Conservation (phyloP, 2,113 vertebrate genomes). For the Myrmecobius fasciatus region DNA sequence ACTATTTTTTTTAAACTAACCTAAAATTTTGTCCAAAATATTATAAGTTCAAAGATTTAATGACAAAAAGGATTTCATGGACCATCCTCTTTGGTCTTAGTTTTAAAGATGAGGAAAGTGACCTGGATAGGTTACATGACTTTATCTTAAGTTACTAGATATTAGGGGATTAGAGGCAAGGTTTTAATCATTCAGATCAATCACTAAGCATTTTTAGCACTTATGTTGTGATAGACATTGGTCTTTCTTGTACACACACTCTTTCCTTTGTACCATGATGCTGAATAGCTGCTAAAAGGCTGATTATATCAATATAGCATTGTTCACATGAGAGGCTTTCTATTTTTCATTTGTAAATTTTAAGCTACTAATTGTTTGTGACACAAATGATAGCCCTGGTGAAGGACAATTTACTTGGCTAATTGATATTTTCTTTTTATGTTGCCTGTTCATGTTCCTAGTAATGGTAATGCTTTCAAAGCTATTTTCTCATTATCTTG, state of each 20-base stretch:
- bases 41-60: not conserved
- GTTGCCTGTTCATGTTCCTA: not conserved
- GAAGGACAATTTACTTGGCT: not conserved
- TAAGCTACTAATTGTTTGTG: constrained; percentile 42
- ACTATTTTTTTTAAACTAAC: constrained; percentile 20
- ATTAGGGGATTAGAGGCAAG: not conserved
- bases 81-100: not conserved
- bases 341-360: constrained; percentile 56
- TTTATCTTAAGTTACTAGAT: not conserved
- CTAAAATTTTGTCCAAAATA: not conserved
- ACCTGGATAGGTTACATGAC: not conserved
- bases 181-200: not conserved
- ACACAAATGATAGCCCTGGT: constrained; percentile 10
- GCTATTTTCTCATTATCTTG: fast-evolving
- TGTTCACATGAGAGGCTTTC: constrained; percentile 45
- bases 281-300: not conserved
- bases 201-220: not conserved
- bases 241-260: not conserved
- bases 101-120: not conserved
- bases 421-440: not conserved
- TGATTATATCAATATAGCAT: constrained; percentile 57
- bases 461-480: not conserved
- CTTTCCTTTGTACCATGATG: not conserved
- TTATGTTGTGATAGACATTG: not conserved
- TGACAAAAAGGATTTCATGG: not conserved